A percentile compares a stretch with the other conserved stretches of the same genome.
phyloP scores from a whole-genome alignment of 2,797 vertebrate species.

The Dendrocincla tyrannina region DNA sequence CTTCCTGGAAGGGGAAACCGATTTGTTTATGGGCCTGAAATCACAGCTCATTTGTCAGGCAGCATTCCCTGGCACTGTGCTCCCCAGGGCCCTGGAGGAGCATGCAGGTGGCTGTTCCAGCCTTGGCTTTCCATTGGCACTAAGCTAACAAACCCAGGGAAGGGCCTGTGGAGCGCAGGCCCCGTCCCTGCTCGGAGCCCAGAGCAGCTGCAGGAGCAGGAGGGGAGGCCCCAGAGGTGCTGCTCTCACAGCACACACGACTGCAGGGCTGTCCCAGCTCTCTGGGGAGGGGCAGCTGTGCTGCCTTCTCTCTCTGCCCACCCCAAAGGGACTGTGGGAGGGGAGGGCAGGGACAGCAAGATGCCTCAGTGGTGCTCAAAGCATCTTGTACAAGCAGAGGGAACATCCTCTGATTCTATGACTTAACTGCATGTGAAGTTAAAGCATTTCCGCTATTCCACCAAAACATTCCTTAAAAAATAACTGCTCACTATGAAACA shows the following conservation, averaged over 20 bases:
- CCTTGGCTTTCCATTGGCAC: background rate
- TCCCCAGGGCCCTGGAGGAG: background rate
- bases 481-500: background rate
- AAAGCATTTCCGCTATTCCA: background rate
- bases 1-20: conserved; percentile 19
- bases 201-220: conserved; percentile 9
- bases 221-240: background rate
- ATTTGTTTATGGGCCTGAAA: background rate
- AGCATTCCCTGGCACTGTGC: background rate
- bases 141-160: background rate
- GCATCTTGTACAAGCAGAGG: background rate
- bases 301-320: background rate
- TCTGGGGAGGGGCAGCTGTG: background rate
- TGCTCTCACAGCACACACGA: background rate
- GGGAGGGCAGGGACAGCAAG: background rate
- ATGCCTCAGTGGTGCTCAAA: background rate
- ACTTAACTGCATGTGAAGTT: background rate
- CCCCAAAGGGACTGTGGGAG: background rate
- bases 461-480: background rate
- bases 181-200: background rate
- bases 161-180: background rate
- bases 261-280: background rate
- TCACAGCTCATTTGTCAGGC: conserved; percentile 8
- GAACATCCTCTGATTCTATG: background rate
- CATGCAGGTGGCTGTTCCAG: background rate